phyloP scores from a whole-genome alignment of 2,888 invertebrate genomes.

The Orthosia gracilis region DNA sequence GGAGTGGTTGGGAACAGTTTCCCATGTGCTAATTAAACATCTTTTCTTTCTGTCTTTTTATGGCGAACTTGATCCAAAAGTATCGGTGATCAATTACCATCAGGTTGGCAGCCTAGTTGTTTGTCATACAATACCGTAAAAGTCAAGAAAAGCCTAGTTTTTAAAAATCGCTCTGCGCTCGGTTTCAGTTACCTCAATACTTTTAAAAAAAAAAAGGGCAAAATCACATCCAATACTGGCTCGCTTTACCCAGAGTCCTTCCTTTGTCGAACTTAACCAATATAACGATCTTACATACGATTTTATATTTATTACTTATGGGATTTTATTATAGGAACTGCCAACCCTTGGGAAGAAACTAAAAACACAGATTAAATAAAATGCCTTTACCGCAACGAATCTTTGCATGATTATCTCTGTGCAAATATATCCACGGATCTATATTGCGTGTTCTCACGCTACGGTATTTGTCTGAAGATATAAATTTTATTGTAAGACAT shows the following conservation, averaged over 20 bases:
- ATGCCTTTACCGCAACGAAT: constrained; percentile 52
- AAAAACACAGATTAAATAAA: constrained; percentile 63
- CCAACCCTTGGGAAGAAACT: background rate
- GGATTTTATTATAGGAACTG: constrained; percentile 7
- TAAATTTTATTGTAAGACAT: no score
- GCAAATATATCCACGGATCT: constrained; percentile 49
- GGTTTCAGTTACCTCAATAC: no score
- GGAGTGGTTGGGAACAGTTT: no score
- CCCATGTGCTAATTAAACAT: no score
- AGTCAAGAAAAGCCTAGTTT: background rate
- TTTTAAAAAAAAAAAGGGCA: constrained; percentile 36
- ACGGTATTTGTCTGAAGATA: no score
- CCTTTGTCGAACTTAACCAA: constrained; percentile 13
- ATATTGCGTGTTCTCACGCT: constrained; percentile 37
- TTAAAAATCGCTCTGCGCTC: background rate
- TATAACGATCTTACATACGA: no score
- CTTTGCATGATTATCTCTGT: no score
- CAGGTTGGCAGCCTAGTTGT: background rate
- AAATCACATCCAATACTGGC: constrained; percentile 34
- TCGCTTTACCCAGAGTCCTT: constrained; percentile 8
- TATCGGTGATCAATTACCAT: no score
- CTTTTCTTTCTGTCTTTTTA: no score
- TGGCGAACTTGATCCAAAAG: no score
- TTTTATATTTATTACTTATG: constrained; percentile 30
- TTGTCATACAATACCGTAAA: background rate